A percentile compares a stretch with the other conserved stretches of the same genome.
Conservation (phyloP, 2,888 invertebrate species). For the Eristalinus sepulchralis region DNA sequence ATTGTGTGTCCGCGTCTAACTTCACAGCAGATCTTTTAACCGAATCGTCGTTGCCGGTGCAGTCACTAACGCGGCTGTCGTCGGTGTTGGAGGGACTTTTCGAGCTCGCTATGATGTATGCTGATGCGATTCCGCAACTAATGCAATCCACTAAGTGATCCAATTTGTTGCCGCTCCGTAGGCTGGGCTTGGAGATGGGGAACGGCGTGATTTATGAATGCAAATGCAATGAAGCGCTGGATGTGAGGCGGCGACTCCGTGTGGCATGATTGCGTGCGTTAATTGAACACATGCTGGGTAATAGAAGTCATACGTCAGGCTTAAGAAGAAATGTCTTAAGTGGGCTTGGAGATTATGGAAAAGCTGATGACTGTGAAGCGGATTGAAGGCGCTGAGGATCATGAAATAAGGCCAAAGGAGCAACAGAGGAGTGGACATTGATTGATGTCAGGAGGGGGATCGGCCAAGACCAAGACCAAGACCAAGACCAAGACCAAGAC, state of each 20-base stretch:
- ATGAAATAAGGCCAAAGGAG: too few species aligned
- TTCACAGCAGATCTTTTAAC: slow-evolving; percentile 35
- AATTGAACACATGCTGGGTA: slow-evolving; percentile 27
- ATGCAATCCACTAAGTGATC: slow-evolving; percentile 68
- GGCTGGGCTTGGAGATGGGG: neutral
- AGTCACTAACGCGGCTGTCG: neutral
- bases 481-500: neutral
- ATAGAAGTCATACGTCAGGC: slow-evolving; percentile 3
- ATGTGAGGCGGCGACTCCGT: neutral
- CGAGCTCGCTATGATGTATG: slow-evolving; percentile 62
- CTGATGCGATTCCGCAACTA: slow-evolving; percentile 66
- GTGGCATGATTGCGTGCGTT: slow-evolving; percentile 21
- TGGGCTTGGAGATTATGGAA: neutral
- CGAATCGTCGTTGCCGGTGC: slow-evolving; percentile 23
- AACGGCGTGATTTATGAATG: slow-evolving; percentile 14
- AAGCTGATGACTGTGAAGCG: too few species aligned
- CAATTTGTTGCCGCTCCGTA: slow-evolving; percentile 52
- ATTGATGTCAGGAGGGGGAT: too few species aligned
- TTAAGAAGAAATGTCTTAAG: neutral
- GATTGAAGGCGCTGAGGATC: too few species aligned
- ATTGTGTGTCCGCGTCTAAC: slow-evolving; percentile 18
- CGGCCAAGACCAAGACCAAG: neutral
- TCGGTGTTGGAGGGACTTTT: slow-evolving; percentile 3
- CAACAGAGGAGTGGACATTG: too few species aligned
- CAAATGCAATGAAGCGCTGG: neutral